Base-by-base conservation (phyloP, 1,140 invertebrate species). In the Platyscapa corneri region DNA sequence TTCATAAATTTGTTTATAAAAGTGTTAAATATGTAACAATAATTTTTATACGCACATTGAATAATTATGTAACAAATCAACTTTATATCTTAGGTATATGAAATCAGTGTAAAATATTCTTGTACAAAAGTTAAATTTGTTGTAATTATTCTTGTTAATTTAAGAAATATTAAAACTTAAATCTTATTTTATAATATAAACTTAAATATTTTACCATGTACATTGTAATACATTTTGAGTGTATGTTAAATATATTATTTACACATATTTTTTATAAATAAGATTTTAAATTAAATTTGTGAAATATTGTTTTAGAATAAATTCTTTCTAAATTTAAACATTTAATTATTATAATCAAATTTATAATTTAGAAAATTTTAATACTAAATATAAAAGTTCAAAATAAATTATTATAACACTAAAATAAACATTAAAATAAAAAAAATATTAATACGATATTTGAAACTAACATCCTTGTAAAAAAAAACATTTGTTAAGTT, bases 381-480 rank as follows among this genome's bases (percentile, higher is more conserved):
- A 74, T 53, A 53, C 12, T 18, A 53, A 77, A 77, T 77, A 77
- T 75, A 77, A 77, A 53, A 77, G 72, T 8, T 77, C n/a, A 42
- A 74, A 42, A 70, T 70, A 74, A 74, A 74, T 49, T 77, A 56
- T 23, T 53, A 77, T 75, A 75, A 75, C 20, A 46, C 30, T 32
- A 77, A 32, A 53, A 77, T 56, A 77, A 78, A 60, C 20, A 53
- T 78, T 27, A 78, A 60, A 78, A 78, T 53, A 49, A 14, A 20
- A 60, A 78, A 60, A 78, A 60, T 56, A 78, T 60, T 78, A 53
- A 49, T 78, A 37, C 49, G 49, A 60, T 53, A 34, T 53, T 10
- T 76, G 27, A 76, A 76, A 53, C n/a, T 53, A 37, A 60, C 14
- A 32, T 60, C 34, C 18, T 56, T 60, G 49, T 78, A 78, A 78